phyloP scores from a whole-genome alignment of 2,888 invertebrate species.

The Amitus sp. region DNA sequence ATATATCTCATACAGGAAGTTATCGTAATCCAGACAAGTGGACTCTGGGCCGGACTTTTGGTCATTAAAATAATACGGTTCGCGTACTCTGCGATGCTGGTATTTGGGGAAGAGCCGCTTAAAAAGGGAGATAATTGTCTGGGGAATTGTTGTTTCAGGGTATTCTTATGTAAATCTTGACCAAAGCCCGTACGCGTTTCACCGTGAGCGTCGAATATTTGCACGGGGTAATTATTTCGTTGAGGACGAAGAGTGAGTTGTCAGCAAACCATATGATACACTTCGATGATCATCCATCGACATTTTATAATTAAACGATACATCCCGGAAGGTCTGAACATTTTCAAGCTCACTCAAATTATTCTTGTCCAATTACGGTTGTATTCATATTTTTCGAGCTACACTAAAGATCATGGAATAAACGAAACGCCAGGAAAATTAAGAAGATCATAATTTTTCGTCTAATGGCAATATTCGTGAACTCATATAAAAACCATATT shows the following conservation, averaged over 20 bases:
- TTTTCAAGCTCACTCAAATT: too few relatives aligned
- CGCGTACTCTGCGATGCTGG: constrained; percentile 41
- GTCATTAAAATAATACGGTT: constrained; percentile 58
- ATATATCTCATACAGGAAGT: constrained; percentile 23
- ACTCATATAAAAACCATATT: too few relatives aligned
- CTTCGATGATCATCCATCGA: too few relatives aligned
- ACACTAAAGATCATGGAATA: too few relatives aligned
- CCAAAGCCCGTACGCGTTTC: constrained; percentile 41
- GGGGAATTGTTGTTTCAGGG: constrained; percentile 60
- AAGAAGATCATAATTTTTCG: too few relatives aligned
- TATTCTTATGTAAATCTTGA: constrained; percentile 64
- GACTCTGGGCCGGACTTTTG: constrained; percentile 45
- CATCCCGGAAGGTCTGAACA: too few relatives aligned
- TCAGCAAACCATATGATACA: constrained; percentile 47
- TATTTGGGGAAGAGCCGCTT: constrained; percentile 32
- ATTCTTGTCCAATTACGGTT: too few relatives aligned
- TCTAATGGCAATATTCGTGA: too few relatives aligned
- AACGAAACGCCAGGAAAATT: too few relatives aligned
- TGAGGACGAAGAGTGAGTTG: constrained; percentile 46
- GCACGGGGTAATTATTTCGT: constrained; percentile 61
- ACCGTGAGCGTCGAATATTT: constrained; percentile 52
- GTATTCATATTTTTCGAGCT: too few relatives aligned
- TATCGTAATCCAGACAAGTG: constrained; percentile 40
- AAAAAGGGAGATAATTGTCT: constrained; percentile 60
- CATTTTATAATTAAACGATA: too few relatives aligned